Percentiles rank a stretch among this genome's conserved stretches.
phyloP scores from a whole-genome alignment of 2,113 vertebrate genomes.

The Anser cygnoides region DNA sequence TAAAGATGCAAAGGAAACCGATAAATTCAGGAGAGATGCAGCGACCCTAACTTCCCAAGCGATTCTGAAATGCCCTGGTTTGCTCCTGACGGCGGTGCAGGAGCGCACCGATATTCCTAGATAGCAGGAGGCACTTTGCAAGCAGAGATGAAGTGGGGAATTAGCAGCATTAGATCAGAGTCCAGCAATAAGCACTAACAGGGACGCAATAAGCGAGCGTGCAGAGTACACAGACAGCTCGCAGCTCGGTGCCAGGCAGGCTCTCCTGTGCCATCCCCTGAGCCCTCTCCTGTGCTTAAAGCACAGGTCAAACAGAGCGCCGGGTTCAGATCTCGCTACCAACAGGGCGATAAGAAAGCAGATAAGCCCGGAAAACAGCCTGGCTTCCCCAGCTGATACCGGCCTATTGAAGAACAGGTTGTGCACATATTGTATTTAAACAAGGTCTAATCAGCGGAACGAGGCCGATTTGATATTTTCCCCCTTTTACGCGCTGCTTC shows the following conservation, averaged over 20 bases:
- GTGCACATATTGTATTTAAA: slow-evolving; percentile 44
- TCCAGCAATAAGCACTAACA: not conserved
- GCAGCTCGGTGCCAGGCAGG: not conserved
- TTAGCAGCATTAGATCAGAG: not conserved
- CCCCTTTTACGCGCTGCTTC: not conserved
- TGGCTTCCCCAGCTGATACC: not conserved
- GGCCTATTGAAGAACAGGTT: slow-evolving; percentile 13
- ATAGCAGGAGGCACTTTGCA: not conserved
- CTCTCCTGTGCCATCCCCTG: not conserved
- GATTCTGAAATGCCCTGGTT: not conserved
- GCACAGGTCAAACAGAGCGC: slow-evolving; percentile 9
- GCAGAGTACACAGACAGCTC: not conserved
- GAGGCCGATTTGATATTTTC: slow-evolving; percentile 1
- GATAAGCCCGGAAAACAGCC: slow-evolving; percentile 30
- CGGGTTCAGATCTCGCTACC: not conserved
- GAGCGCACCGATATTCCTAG: not conserved
- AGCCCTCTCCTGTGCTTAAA: slow-evolving; percentile 8
- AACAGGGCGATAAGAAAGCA: not conserved
- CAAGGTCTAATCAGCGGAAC: slow-evolving; percentile 36
- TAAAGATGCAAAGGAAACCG: not conserved
- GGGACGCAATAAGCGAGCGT: not conserved
- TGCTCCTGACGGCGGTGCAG: not conserved
- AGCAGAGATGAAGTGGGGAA: not conserved
- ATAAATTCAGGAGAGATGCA: not conserved
- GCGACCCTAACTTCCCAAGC: not conserved